Evolutionary conservation across 2,113 vertebrate genomes (phyloP).

Genomic region (Myxocyprinus asiaticus): DNA sequence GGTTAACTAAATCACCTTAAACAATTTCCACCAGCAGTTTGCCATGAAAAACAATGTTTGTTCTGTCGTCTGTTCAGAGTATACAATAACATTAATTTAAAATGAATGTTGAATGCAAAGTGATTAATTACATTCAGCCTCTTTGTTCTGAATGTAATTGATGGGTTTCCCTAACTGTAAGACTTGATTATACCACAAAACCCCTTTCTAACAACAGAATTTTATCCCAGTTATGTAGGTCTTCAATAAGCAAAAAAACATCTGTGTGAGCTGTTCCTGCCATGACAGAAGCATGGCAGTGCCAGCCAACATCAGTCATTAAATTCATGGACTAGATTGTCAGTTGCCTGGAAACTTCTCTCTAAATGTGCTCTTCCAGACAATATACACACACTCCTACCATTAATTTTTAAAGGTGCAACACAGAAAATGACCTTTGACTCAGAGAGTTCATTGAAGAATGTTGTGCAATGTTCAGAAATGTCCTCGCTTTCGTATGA

Average conservation of each 20-base stretch:
- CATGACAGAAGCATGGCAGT: conserved; percentile 20
- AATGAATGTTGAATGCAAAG: too few species aligned
- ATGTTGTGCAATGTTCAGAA: not conserved
- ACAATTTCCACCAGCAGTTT: too few species aligned
- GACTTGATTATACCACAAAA: conserved; percentile 43
- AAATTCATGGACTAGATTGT: conserved; percentile 2
- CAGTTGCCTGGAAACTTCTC: not conserved
- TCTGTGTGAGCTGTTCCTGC: too few species aligned
- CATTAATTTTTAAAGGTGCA: conserved; percentile 20
- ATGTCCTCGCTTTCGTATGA: conserved; percentile 8
- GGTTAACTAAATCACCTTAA: too few species aligned
- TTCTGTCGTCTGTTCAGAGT: too few species aligned
- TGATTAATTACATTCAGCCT: not conserved
- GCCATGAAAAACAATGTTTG: too few species aligned
- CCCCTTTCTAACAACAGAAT: conserved; percentile 50
- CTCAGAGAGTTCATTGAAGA: conserved; percentile 5
- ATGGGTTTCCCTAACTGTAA: not conserved
- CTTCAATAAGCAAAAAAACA: conserved; percentile 40
- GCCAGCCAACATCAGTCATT: not conserved
- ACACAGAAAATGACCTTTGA: conserved; percentile 9
- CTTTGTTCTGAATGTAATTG: not conserved
- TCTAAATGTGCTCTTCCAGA: not conserved
- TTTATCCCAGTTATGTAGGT: conserved; percentile 55
- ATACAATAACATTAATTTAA: too few species aligned
- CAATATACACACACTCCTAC: not conserved